These are phyloP conservation scores for Periophthalmodon schlosseri DNA, from an alignment of 2,113 vertebrate species.

Conservation along the genomic window DNA sequence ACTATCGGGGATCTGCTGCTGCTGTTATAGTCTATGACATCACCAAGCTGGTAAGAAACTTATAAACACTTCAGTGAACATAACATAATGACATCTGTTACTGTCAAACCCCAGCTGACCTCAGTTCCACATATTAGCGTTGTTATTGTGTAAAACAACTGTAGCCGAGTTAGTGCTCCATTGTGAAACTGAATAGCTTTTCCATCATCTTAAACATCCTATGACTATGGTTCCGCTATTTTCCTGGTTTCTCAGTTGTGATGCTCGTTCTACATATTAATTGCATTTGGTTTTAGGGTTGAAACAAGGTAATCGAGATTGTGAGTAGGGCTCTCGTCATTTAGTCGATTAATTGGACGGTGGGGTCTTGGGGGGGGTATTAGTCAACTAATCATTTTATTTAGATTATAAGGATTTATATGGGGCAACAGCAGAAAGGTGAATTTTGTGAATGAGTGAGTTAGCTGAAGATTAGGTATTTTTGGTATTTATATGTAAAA, in stretches of 20 bases:
- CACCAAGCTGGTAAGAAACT: constrained; percentile 90
- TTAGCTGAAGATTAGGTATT: too few species aligned
- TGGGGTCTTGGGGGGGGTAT: too few species aligned
- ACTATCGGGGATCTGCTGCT: constrained; percentile 95
- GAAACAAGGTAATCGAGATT: background rate
- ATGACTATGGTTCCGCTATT: background rate
- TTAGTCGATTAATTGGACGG: too few species aligned
- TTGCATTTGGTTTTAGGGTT: background rate
- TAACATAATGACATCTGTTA: background rate
- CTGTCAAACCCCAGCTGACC: background rate
- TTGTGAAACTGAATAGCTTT: background rate
- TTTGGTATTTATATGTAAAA: too few species aligned
- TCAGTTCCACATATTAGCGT: background rate
- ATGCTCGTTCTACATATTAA: too few species aligned
- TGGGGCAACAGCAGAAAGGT: too few species aligned
- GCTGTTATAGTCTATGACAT: constrained; percentile 98
- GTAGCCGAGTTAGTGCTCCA: constrained; percentile 10
- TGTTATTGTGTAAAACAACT: constrained; percentile 14
- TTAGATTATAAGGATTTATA: too few species aligned
- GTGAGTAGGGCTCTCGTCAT: too few species aligned
- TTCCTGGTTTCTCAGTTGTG: background rate
- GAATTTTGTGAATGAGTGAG: too few species aligned
- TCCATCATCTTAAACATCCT: background rate
- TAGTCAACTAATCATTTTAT: too few species aligned
- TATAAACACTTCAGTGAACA: background rate